Base-by-base conservation (phyloP, 2,888 invertebrate genomes). In the Heteromyza rotundicornis region DNA sequence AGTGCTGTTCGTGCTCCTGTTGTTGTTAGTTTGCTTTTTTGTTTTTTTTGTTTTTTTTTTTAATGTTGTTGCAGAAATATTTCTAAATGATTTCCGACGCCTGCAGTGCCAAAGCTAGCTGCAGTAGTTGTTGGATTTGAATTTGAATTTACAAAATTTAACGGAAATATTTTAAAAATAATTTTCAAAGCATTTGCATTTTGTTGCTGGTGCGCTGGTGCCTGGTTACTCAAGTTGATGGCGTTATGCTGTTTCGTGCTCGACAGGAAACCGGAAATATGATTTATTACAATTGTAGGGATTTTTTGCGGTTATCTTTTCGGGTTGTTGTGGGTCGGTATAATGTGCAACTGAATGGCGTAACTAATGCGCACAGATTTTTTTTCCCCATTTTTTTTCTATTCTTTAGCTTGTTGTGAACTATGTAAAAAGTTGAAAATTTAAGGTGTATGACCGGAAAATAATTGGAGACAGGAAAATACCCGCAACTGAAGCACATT, bases 81-180 rank as follows among this genome's bases (percentile, higher is more conserved):
- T 40, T 27, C n/a, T n/a, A 40, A 57, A 57, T 35, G 49, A 57
- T 32, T 57, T 57, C 57, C 57, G n/a, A n/a, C n/a, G 57, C 57
- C 49, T 57, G 49, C n/a, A n/a, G 40, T 40, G 40, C 40, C 3
- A 12, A 8, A 12, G 32, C 32, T 32, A 5, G 32, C 32, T 12
- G 32, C 32, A 8, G 32, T 24, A 44, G 35, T 16, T 19, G 49
- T 27, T 27, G 35, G 50, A 16, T 50, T 50, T 35, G 14, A 40
- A 40, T 40, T 40, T 49, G 49, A 36, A 53, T 62, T 57, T 51
- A 57, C n/a, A 57, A 61, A 40, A n/a, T n/a, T 62, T 58, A 58
- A 58, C 54, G 58, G 54, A 62, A 58, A 62, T 58, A 62, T 55
- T 62, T 54, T 27, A 23, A 19, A 59, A 49, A 57, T 57, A 50